Evolutionary conservation across 2,797 vertebrate genomes (phyloP).

Genomic region (Microchirus variegatus): DNA sequence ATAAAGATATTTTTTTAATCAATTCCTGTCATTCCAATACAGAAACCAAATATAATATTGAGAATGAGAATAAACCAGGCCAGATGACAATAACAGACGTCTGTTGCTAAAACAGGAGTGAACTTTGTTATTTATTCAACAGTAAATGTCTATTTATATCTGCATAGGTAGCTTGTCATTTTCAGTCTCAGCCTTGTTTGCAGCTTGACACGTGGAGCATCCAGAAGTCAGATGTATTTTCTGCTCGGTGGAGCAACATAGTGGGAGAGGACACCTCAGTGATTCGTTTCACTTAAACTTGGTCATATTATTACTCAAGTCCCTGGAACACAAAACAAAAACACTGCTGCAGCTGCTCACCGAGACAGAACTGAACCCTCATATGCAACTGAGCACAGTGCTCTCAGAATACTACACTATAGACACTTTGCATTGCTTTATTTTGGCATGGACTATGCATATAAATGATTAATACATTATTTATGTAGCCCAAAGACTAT

Average conservation of each 20-base stretch:
- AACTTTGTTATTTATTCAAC: not conserved
- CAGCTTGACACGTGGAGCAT: slow-evolving; percentile 1
- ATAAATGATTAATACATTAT: no score
- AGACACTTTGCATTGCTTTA: no score
- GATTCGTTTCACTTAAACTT: slow-evolving; percentile 11
- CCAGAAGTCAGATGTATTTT: not conserved
- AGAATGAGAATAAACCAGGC: not conserved
- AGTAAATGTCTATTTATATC: not conserved
- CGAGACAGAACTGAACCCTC: no score
- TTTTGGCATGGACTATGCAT: no score
- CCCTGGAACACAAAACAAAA: not conserved
- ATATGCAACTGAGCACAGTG: no score
- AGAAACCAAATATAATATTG: not conserved
- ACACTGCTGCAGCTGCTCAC: no score
- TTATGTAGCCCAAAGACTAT: no score
- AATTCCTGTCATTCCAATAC: not conserved
- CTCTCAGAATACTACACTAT: no score
- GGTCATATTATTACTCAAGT: not conserved
- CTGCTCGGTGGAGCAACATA: slow-evolving; percentile 9
- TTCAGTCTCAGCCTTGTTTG: slow-evolving; percentile 8
- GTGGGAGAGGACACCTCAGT: slow-evolving; percentile 4
- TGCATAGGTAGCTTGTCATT: not conserved
- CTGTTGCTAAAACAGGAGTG: no score
- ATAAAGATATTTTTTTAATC: no score
- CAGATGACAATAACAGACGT: no score